These are phyloP conservation scores for Baryphthengus martii DNA, from an alignment of 2,113 vertebrate genomes.

Conservation along the genomic window DNA sequence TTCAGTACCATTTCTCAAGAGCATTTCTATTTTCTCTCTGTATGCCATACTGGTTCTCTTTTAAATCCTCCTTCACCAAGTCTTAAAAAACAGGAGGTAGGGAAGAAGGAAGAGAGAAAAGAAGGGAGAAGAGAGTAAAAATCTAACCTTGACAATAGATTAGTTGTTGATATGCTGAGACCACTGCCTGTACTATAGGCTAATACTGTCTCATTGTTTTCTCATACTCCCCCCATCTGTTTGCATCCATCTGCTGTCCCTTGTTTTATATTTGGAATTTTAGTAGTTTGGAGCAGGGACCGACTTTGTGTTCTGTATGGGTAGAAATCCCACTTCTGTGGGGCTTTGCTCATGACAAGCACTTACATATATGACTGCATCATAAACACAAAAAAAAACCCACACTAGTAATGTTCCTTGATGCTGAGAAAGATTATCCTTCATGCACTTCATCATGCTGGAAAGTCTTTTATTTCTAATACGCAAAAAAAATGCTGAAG, in stretches of 20 bases:
- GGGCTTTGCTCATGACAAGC: neutral
- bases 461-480: neutral
- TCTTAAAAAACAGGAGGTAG: neutral
- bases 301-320: conserved; percentile 36
- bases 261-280: conserved; percentile 62
- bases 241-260: conserved; percentile 64
- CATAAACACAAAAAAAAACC: neutral
- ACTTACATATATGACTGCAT: neutral
- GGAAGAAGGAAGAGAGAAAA: neutral
- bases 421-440: neutral
- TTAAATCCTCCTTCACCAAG: neutral
- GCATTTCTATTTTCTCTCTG: neutral
- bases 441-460: neutral
- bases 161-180: conserved; percentile 47
- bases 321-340: conserved; percentile 26
- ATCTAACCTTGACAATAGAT: conserved; percentile 24
- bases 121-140: neutral
- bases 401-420: neutral
- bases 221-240: conserved; percentile 64
- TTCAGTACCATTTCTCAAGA: neutral
- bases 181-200: conserved; percentile 53
- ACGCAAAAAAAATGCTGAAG: neutral
- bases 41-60: neutral
- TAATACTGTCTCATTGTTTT: conserved; percentile 64
- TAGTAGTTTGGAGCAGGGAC: conserved; percentile 48